These are phyloP conservation scores for Dasyprocta punctata DNA, from an alignment of 2,113 vertebrate genomes.

Conservation along the genomic window DNA sequence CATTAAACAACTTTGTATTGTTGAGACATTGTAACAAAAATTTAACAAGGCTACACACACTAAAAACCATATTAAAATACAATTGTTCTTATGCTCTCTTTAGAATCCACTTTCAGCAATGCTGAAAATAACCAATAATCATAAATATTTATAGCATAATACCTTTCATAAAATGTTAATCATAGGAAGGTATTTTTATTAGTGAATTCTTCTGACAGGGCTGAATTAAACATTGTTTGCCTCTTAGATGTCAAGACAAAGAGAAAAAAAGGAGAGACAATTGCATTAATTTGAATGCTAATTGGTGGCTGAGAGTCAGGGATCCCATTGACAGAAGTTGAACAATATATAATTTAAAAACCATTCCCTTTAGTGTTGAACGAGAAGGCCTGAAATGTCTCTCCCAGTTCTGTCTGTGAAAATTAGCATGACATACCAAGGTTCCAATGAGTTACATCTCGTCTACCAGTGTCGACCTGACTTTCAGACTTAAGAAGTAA, in stretches of 20 bases:
- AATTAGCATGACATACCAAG: background rate
- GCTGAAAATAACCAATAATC: conserved; percentile 31
- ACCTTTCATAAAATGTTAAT: background rate
- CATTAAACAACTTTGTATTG: background rate
- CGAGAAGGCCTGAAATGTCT: background rate
- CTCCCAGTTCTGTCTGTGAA: background rate
- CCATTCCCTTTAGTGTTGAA: background rate
- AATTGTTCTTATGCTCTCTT: conserved; percentile 34
- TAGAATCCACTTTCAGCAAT: background rate
- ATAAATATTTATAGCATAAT: conserved; percentile 43
- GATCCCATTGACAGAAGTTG: background rate
- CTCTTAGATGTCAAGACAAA: background rate
- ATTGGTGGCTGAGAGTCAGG: background rate
- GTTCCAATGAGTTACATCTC: background rate
- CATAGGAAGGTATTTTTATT: background rate
- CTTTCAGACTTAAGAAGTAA: background rate
- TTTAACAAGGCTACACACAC: conserved; percentile 20
- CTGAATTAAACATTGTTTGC: background rate
- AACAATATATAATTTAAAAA: background rate
- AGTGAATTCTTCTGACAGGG: background rate
- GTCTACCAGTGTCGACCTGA: background rate
- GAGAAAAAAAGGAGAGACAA: background rate
- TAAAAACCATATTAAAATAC: conserved; percentile 8
- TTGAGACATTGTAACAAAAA: background rate
- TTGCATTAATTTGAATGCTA: conserved; percentile 26